These are phyloP conservation scores for Chrysemys picta DNA, from an alignment of 2,113 vertebrate species.

Conservation along the genomic window DNA sequence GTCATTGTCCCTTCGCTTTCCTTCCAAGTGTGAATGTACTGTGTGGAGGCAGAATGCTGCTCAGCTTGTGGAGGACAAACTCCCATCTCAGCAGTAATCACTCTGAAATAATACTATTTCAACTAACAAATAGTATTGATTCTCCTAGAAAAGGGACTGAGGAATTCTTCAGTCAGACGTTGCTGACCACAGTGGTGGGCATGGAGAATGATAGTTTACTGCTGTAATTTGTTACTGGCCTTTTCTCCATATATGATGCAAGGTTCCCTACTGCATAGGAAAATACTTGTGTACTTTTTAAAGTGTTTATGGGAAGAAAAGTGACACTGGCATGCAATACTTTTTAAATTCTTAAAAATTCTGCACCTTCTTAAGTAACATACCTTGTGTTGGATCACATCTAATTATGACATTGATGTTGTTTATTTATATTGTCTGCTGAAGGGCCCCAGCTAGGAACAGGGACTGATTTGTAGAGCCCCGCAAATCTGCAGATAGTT, in stretches of 20 bases:
- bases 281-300: background rate
- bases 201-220: background rate
- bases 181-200: background rate
- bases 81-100: background rate
- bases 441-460: background rate
- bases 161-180: background rate
- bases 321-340: background rate
- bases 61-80: conserved; percentile 7
- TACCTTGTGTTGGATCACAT: background rate
- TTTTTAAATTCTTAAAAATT: background rate
- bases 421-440: background rate
- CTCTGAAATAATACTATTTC: background rate
- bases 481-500: too few species aligned
- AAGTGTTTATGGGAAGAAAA: conserved; percentile 17
- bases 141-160: background rate
- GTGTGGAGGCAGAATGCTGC: conserved; percentile 25
- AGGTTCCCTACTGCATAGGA: background rate
- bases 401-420: background rate
- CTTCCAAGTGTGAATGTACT: conserved; percentile 1
- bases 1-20: conserved; percentile 46
- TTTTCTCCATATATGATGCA: background rate
- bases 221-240: background rate
- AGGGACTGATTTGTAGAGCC: background rate
- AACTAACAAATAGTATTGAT: background rate
- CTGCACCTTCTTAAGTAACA: background rate